These are phyloP conservation scores for Myotis myotis DNA, from an alignment of 2,797 vertebrate genomes.

Conservation along the genomic window DNA sequence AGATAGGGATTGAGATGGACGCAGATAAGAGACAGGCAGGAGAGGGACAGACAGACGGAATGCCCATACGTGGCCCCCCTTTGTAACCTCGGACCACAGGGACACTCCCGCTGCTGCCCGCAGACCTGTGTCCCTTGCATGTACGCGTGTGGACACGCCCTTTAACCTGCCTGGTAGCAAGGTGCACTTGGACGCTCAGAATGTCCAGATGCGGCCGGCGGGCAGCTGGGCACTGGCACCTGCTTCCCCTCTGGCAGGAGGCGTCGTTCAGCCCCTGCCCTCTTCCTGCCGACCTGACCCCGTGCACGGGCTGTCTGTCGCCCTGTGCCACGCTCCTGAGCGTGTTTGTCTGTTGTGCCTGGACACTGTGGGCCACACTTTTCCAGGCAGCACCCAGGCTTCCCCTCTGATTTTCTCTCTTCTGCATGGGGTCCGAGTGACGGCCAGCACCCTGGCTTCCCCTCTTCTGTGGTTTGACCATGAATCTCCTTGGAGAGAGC, in stretches of 20 bases:
- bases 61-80: background rate
- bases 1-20: background rate
- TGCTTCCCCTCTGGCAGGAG: background rate
- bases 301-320: no score
- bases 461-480: background rate
- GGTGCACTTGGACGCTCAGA: background rate
- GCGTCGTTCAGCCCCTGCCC: background rate
- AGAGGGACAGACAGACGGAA: background rate
- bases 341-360: background rate
- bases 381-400: rapidly evolving
- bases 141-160: background rate
- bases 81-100: no score
- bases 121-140: background rate
- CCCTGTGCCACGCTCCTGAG: no score
- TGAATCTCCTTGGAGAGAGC: background rate
- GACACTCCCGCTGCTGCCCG: background rate
- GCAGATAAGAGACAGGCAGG: background rate
- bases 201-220: background rate
- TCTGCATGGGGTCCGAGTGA: background rate
- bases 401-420: background rate
- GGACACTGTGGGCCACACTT: background rate
- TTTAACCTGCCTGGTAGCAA: background rate
- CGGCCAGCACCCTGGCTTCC: background rate
- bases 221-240: background rate
- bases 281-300: background rate